These are phyloP conservation scores for Astreopora myriophthalma DNA, from an alignment of 64 coral and sea anemone species.

Conservation along the genomic window DNA sequence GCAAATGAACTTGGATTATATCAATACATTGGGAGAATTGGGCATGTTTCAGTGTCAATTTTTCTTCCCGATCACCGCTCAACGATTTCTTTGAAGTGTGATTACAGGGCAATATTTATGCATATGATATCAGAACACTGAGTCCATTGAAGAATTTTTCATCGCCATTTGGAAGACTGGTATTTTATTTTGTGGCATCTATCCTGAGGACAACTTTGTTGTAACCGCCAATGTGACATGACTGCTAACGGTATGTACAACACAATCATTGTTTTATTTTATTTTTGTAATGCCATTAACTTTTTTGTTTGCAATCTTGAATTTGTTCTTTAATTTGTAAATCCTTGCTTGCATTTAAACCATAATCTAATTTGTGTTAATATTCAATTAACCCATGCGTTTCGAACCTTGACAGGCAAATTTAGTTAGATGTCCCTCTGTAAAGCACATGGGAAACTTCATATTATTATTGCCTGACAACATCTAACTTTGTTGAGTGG, in stretches of 20 bases:
- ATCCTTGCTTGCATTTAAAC: neutral
- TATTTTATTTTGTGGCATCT: neutral
- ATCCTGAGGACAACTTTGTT: neutral
- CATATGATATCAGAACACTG: neutral
- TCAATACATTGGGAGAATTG: too few relatives aligned
- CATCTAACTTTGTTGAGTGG: too few relatives aligned
- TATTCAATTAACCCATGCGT: neutral
- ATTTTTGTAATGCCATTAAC: neutral
- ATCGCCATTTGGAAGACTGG: neutral
- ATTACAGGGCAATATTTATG: neutral
- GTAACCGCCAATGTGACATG: neutral
- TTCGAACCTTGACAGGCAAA: neutral
- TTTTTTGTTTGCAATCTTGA: neutral
- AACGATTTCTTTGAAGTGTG: neutral
- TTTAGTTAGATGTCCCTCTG: too few relatives aligned
- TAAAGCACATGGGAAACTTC: too few relatives aligned
- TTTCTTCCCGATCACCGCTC: neutral
- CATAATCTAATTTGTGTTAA: neutral
- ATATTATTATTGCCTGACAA: too few relatives aligned
- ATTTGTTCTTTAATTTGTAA: neutral
- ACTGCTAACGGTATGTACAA: conserved; percentile 28
- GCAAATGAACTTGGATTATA: neutral
- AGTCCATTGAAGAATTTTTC: neutral
- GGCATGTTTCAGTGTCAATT: too few relatives aligned
- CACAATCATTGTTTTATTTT: neutral